phyloP scores from a whole-genome alignment of 2,888 invertebrate genomes.

The Eupeodes luniger region DNA sequence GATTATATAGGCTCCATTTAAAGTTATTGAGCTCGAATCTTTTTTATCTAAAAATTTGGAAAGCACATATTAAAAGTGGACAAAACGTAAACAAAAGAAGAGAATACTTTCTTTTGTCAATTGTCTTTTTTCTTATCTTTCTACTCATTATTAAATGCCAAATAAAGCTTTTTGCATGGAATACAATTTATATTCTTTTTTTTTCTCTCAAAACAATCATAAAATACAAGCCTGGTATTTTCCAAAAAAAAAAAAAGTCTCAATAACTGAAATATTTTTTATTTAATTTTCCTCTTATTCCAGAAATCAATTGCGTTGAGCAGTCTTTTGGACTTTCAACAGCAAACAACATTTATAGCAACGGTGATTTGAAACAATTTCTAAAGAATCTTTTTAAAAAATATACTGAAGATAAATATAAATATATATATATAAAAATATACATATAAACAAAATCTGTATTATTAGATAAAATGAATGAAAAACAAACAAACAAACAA shows the following conservation, averaged over 20 bases:
- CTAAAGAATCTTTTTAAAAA: conserved; percentile 63
- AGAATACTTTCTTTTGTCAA: too few relatives aligned
- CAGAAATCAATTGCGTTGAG: conserved; percentile 83
- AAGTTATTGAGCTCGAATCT: too few relatives aligned
- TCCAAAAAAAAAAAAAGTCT: too few relatives aligned
- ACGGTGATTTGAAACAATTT: conserved; percentile 73
- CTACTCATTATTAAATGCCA: too few relatives aligned
- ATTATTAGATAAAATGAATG: conserved; percentile 70
- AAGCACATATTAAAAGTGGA: too few relatives aligned
- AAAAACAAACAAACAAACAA: conserved; percentile 11
- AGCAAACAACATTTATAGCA: conserved; percentile 59
- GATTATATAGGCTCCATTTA: too few relatives aligned
- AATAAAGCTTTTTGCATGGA: too few relatives aligned
- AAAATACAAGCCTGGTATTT: conserved; percentile 23
- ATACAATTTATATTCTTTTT: too few relatives aligned
- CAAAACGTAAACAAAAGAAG: too few relatives aligned
- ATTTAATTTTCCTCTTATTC: conserved; percentile 31
- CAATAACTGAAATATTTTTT: neutral
- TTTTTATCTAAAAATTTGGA: too few relatives aligned
- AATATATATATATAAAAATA: conserved; percentile 10
- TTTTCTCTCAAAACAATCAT: neutral
- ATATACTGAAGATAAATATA: conserved; percentile 30
- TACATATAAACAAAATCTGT: conserved; percentile 52
- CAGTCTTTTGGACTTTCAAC: conserved; percentile 54
- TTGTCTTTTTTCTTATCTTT: too few relatives aligned